Evolutionary conservation across 2,888 invertebrate genomes (phyloP).

Genomic region (Hemicrepidius hirtus): DNA sequence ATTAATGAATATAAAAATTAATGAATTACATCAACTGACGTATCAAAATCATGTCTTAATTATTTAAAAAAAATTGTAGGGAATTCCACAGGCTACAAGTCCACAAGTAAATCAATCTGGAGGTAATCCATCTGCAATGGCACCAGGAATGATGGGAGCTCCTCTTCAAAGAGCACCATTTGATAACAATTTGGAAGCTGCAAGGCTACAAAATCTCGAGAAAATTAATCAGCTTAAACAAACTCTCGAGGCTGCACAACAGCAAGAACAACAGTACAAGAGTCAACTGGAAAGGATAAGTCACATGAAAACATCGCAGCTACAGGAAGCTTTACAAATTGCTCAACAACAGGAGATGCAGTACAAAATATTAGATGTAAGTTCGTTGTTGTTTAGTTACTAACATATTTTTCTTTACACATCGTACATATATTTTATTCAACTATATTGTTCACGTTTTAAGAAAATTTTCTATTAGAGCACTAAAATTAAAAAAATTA

Average conservation of each 20-base stretch:
- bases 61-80: slow-evolving; percentile 20
- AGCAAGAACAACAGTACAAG: slow-evolving; percentile 86
- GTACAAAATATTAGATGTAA: slow-evolving; percentile 83
- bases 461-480: no score
- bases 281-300: slow-evolving; percentile 84
- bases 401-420: no score
- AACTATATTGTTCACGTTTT: no score
- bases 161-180: slow-evolving; percentile 66
- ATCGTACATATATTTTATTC: no score
- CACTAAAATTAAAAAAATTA: no score
- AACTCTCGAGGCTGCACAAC: slow-evolving; percentile 87
- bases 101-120: slow-evolving; percentile 62
- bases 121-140: slow-evolving; percentile 53
- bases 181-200: slow-evolving; percentile 80
- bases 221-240: slow-evolving; percentile 86
- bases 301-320: slow-evolving; percentile 76
- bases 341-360: slow-evolving; percentile 89
- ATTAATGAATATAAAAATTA: no score
- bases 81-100: slow-evolving; percentile 50
- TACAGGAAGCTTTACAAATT: slow-evolving; percentile 80
- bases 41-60: no score
- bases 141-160: slow-evolving; percentile 64
- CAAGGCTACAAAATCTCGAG: slow-evolving; percentile 85
- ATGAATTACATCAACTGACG: no score
- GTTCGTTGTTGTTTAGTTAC: slow-evolving; percentile 58